Evolutionary conservation across 2,888 invertebrate genomes (phyloP).

Genomic region (Sturmia bella): DNA sequence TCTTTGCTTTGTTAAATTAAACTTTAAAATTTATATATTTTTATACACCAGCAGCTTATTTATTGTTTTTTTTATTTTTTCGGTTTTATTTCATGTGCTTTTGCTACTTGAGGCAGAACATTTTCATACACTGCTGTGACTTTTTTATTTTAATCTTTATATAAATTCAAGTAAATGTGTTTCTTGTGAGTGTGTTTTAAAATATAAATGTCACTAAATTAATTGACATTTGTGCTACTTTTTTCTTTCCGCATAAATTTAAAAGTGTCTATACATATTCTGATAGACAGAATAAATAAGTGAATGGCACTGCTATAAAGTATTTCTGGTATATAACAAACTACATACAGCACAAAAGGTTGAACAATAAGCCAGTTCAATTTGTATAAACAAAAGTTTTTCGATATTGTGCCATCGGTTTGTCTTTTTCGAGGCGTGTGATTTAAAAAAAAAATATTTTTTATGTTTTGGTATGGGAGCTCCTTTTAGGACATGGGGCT

Average conservation of each 20-base stretch:
- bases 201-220: constrained; percentile 34
- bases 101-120: background rate
- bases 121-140: background rate
- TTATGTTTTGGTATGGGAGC: no score
- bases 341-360: background rate
- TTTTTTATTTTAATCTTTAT: background rate
- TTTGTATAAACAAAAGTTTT: background rate
- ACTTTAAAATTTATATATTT: no score
- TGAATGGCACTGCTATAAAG: constrained; percentile 31
- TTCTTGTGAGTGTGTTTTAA: background rate
- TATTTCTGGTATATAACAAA: constrained; percentile 18
- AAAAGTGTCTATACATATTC: constrained; percentile 21
- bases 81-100: no score
- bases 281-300: constrained; percentile 37
- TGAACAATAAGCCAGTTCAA: no score
- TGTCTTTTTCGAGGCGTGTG: no score
- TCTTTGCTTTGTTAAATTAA: no score
- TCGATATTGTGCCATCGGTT: no score
- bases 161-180: background rate
- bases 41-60: no score
- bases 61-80: no score
- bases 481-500: no score
- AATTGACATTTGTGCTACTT: constrained; percentile 59
- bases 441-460: no score
- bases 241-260: constrained; percentile 10